Evolutionary conservation across 2,888 invertebrate species (phyloP).

Genomic region (Drosophila formosana): DNA sequence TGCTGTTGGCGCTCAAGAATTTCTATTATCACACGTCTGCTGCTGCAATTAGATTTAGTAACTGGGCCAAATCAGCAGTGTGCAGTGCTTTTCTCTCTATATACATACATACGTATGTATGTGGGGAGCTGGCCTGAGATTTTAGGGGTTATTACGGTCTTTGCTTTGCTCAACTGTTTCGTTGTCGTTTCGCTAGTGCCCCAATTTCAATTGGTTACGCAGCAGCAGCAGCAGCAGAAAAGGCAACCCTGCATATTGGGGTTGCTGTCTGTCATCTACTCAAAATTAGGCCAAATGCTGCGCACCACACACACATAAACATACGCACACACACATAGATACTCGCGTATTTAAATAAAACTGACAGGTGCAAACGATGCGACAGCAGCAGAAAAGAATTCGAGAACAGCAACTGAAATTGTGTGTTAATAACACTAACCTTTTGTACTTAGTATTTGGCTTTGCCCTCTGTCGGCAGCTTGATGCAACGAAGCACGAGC

Average conservation of each 20-base stretch:
- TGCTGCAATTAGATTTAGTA: conserved; percentile 73
- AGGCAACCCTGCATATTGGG: conserved; percentile 63
- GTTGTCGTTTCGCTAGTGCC: conserved; percentile 68
- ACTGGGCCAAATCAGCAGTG: conserved; percentile 70
- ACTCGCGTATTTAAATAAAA: conserved; percentile 31
- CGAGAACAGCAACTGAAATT: conserved; percentile 11
- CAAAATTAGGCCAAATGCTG: conserved; percentile 70
- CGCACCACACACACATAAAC: conserved; percentile 10
- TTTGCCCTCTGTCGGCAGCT: conserved; percentile 44
- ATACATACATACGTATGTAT: too few species aligned
- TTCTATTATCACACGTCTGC: conserved; percentile 62
- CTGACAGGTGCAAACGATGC: conserved; percentile 65
- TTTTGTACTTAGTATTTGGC: conserved; percentile 56
- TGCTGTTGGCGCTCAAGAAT: conserved; percentile 25
- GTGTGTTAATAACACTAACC: conserved; percentile 59
- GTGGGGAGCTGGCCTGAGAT: conserved; percentile 42
- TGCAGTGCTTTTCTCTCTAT: conserved; percentile 35
- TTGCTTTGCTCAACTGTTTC: conserved; percentile 79
- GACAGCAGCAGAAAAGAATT: background rate
- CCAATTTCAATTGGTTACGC: conserved; percentile 81
- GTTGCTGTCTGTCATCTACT: conserved; percentile 46
- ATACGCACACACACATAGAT: conserved; percentile 9
- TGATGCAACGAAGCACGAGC: conserved; percentile 46
- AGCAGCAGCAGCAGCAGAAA: conserved; percentile 58
- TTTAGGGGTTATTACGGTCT: conserved; percentile 75